Base-by-base conservation (phyloP, 1,140 invertebrate species). In the Aphis gossypii region DNA sequence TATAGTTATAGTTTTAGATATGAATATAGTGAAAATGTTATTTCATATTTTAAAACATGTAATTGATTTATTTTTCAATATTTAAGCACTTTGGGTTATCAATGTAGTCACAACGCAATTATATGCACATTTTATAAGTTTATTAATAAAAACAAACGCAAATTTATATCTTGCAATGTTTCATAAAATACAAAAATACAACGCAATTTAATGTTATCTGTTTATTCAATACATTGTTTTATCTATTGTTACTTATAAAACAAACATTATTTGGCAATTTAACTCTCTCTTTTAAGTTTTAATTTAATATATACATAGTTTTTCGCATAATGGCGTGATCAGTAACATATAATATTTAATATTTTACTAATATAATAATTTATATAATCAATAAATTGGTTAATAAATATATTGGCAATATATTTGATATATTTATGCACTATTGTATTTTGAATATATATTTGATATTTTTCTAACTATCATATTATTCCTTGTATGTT, bases 31-130 rank as follows among this genome's bases (percentile, higher is more conserved):
- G n/a, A 76, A 76, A 76, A n/a, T 76, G 60, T 76, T 30, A n/a
- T 46, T n/a, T 86, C 7, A 86, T 86, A 46, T 46, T n/a, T 44
- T 86, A 44, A 76, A 86, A 46, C 41, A 44, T 48, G 41, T 86
- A 46, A 83, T 84, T 86, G 84, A 86, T 86, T 86, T 86, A 86
- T 86, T 86, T 86, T 86, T 86, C 84, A 86, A 86, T 86, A 86
- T 46, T 46, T 86, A 86, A 86, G 9, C 46, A 44, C 38, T 86
- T 44, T 25, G 38, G 38, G 41, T 86, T 86, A 86, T 86, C 83
- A 44, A 44, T 44, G 41, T 30, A 30, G 8, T 44, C 41, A 14
- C 30, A 44, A 86, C 23, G 23, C 23, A 86, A 86, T 86, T 86
- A 86, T 86, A 86, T 86, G 23, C 83, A 86, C 23, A 46, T 76